Evolutionary conservation across 2,797 vertebrate genomes (phyloP).

Genomic region (Acanthurus lineatus): DNA sequence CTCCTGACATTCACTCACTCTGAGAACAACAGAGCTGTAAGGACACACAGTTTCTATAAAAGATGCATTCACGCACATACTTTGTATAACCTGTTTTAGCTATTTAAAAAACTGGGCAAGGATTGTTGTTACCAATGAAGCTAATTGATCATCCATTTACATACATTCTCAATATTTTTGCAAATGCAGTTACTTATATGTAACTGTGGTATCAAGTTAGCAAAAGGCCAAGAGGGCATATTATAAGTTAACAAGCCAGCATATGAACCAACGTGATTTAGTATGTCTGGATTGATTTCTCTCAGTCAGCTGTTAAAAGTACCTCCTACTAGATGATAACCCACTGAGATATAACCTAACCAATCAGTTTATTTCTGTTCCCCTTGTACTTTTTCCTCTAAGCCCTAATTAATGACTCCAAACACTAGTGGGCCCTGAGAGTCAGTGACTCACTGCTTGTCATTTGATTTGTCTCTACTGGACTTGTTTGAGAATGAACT

Average conservation of each 20-base stretch:
- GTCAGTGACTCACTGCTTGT: not conserved
- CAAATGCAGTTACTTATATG: not conserved
- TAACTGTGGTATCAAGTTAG: not conserved
- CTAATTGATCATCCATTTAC: too few relatives aligned
- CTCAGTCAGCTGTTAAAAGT: not conserved
- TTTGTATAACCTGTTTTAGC: too few relatives aligned
- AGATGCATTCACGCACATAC: not conserved
- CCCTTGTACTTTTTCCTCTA: too few relatives aligned
- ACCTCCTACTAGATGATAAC: not conserved
- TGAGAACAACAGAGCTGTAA: slow-evolving; percentile 53
- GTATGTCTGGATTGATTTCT: not conserved
- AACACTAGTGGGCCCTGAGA: not conserved
- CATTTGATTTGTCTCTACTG: not conserved
- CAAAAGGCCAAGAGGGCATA: not conserved
- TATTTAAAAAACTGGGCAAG: too few relatives aligned
- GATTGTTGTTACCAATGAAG: too few relatives aligned
- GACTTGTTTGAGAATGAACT: not conserved
- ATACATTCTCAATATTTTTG: not conserved
- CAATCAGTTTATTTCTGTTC: not conserved
- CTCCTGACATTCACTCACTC: slow-evolving; percentile 66
- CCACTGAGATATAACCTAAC: not conserved
- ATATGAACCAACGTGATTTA: not conserved
- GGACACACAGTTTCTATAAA: not conserved
- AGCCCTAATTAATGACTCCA: not conserved
- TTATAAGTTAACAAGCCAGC: not conserved